These are phyloP conservation scores for Parazoanthus atlanticus DNA, from an alignment of 92 coral and sea anemone genomes.

Conservation along the genomic window DNA sequence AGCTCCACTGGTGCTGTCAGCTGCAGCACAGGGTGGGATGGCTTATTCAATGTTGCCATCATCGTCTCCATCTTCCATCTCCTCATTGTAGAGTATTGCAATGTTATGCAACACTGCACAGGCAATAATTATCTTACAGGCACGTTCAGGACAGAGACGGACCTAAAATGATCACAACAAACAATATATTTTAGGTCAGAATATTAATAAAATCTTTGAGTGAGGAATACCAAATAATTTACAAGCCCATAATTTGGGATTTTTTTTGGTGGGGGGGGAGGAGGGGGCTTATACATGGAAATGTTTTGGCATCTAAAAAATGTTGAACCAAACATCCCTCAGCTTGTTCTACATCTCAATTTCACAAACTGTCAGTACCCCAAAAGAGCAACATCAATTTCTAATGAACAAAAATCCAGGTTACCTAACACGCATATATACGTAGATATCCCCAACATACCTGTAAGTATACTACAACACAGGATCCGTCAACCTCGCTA, in stretches of 20 bases:
- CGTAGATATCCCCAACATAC: no score
- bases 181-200: no score
- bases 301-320: not conserved
- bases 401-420: not conserved
- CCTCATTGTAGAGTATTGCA: conserved; percentile 29
- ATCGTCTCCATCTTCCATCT: conserved; percentile 50
- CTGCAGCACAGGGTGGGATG: conserved; percentile 8
- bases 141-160: conserved; percentile 16
- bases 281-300: not conserved
- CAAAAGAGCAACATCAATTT: no score
- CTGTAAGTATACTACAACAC: no score
- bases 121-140: conserved; percentile 32
- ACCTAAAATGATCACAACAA: not conserved
- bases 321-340: not conserved
- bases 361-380: no score
- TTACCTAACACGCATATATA: no score
- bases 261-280: no score
- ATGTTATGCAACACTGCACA: conserved; percentile 51
- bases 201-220: no score
- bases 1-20: not conserved
- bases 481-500: no score
- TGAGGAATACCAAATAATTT: no score
- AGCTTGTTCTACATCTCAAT: no score
- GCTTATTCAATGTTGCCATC: conserved; percentile 14
- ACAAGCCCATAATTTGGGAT: no score